Evolutionary conservation across 2,113 vertebrate species (phyloP).

Genomic region (Thunnus maccoyii): DNA sequence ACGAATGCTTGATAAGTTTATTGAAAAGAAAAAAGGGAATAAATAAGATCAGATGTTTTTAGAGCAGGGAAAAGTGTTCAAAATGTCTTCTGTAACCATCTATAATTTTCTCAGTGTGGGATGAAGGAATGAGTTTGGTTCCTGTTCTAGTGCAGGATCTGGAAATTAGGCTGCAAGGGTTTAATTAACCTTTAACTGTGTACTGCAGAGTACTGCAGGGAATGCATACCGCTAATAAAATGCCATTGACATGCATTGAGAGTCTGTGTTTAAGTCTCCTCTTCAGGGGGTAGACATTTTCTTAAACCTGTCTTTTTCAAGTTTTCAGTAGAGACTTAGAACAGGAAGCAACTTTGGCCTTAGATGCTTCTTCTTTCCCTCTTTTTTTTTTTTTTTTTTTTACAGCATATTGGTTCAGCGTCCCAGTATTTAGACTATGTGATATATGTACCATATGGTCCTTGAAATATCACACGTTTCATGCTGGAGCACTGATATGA

Average conservation of each 20-base stretch:
- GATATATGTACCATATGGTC: neutral
- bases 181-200: slow-evolving; percentile 47
- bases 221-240: slow-evolving; percentile 6
- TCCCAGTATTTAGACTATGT: neutral
- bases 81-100: slow-evolving; percentile 5
- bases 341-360: slow-evolving; percentile 5
- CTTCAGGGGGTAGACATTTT: neutral
- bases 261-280: neutral
- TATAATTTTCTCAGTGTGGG: slow-evolving; percentile 20
- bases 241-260: neutral
- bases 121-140: slow-evolving; percentile 19
- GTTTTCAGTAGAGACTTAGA: slow-evolving; percentile 1
- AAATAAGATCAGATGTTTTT: slow-evolving; percentile 3
- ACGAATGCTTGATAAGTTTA: neutral
- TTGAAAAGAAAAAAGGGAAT: neutral
- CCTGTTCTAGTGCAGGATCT: slow-evolving; percentile 12
- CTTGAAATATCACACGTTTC: neutral
- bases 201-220: neutral
- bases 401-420: neutral
- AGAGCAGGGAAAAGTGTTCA: neutral
- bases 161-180: slow-evolving; percentile 26
- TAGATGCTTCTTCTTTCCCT: neutral
- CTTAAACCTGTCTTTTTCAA: neutral
- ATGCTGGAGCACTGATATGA: neutral
- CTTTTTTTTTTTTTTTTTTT: no score